These are phyloP conservation scores for Hirundo rustica DNA, from an alignment of 2,797 vertebrate genomes.

Conservation along the genomic window DNA sequence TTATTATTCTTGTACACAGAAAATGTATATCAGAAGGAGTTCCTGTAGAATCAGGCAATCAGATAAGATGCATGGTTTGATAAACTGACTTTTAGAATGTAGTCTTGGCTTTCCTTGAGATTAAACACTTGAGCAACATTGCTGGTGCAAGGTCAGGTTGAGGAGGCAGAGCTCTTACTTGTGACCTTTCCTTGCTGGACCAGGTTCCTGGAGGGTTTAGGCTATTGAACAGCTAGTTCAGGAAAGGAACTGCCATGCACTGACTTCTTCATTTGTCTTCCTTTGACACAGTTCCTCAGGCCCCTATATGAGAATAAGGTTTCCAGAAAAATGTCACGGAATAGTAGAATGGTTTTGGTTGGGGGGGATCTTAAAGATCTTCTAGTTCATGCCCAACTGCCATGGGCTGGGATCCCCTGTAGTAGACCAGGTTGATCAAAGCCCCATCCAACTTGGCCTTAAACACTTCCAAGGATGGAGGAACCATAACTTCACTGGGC, in stretches of 20 bases:
- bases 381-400: not conserved
- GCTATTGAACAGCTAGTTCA: not conserved
- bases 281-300: not conserved
- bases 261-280: not conserved
- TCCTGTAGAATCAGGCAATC: not conserved
- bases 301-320: not conserved
- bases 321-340: not conserved
- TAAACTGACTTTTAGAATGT: not conserved
- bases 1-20: not conserved
- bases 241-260: not conserved
- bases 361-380: not conserved
- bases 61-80: not conserved
- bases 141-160: rapidly evolving
- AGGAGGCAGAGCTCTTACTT: not conserved
- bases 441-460: not conserved
- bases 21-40: not conserved
- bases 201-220: not conserved
- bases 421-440: not conserved
- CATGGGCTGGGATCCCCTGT: not conserved
- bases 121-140: not conserved
- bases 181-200: not conserved
- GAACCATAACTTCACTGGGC: too few species aligned
- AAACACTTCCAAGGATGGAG: not conserved
- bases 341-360: not conserved
- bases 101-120: not conserved